These are phyloP conservation scores for Orthonychiurus folsomi DNA, from an alignment of 2,888 invertebrate genomes.

Conservation along the genomic window DNA sequence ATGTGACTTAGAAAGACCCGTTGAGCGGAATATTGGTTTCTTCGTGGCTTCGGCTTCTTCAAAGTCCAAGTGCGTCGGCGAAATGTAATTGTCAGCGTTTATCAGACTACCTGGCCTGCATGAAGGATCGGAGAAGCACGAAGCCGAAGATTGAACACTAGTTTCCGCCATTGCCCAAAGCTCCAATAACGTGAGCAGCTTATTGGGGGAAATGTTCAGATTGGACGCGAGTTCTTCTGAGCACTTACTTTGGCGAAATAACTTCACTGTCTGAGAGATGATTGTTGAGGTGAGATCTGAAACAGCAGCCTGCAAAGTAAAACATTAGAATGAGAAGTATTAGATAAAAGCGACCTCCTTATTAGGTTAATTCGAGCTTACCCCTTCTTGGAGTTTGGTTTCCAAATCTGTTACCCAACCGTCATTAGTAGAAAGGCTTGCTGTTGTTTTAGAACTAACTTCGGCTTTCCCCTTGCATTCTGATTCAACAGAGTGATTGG, in stretches of 20 bases:
- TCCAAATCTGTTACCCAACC: not conserved
- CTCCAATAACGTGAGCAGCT: constrained; percentile 24
- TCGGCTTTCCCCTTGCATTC: not conserved
- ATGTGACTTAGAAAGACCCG: not conserved
- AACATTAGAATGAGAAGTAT: not conserved
- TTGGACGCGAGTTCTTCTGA: constrained; percentile 18
- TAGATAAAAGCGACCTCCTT: not conserved
- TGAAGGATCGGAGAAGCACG: not conserved
- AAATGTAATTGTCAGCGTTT: not conserved
- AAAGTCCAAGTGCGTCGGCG: not conserved
- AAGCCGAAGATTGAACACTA: not conserved
- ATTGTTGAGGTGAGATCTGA: constrained; percentile 16
- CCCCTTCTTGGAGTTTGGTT: not conserved
- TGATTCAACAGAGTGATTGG: not conserved
- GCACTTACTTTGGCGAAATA: constrained; percentile 23
- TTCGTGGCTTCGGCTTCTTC: not conserved
- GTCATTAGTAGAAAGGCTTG: not conserved
- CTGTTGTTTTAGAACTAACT: not conserved
- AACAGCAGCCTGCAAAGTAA: constrained; percentile 14
- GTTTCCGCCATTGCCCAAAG: constrained; percentile 23
- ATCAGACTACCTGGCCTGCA: not conserved
- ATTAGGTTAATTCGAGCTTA: not conserved
- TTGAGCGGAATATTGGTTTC: not conserved
- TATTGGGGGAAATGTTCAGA: constrained; percentile 23
- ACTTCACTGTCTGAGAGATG: constrained; percentile 19